phyloP scores from a whole-genome alignment of 2,797 vertebrate species.

The Catostomus latipinnis region DNA sequence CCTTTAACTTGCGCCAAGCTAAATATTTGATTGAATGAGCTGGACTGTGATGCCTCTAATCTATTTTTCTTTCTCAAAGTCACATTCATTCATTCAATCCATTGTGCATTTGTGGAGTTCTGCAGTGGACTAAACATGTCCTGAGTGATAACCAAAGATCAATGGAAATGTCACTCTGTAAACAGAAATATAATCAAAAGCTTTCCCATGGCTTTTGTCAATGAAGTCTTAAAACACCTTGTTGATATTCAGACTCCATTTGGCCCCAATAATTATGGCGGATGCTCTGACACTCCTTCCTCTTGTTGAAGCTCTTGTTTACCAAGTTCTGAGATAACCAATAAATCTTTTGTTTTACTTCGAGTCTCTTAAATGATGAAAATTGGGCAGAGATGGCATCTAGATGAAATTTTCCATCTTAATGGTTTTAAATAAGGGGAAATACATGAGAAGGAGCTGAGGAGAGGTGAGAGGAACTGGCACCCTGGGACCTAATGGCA shows the following conservation, averaged over 20 bases:
- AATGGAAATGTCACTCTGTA: constrained; percentile 61
- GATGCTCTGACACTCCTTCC: constrained; percentile 68
- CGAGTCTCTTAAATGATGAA: constrained; percentile 75
- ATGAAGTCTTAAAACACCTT: constrained; percentile 68
- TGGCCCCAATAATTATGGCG: constrained; percentile 70
- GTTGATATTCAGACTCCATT: constrained; percentile 67
- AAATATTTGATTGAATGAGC: constrained; percentile 64
- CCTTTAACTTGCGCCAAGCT: constrained; percentile 56
- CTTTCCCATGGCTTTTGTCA: constrained; percentile 67
- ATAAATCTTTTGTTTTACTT: constrained; percentile 51
- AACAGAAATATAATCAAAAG: constrained; percentile 47
- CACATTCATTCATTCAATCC: constrained; percentile 51
- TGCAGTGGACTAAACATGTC: constrained; percentile 27
- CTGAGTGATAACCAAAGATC: constrained; percentile 39
- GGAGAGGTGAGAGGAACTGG: constrained; percentile 64
- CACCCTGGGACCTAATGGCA: constrained; percentile 69
- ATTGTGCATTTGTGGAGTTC: constrained; percentile 48
- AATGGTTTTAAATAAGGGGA: constrained; percentile 74
- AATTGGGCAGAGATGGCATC: constrained; percentile 68
- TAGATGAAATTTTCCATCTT: constrained; percentile 74
- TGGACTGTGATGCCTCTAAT: constrained; percentile 59
- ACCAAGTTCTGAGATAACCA: constrained; percentile 71
- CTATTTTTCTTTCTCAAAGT: constrained; percentile 64
- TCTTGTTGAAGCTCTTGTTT: constrained; percentile 72
- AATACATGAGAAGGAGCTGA: constrained; percentile 63